Evolutionary conservation across 2,113 vertebrate genomes (phyloP), one percentile per base, ranked within the genome.

Genomic region (Sterrhoptilus dennistouni): DNA sequence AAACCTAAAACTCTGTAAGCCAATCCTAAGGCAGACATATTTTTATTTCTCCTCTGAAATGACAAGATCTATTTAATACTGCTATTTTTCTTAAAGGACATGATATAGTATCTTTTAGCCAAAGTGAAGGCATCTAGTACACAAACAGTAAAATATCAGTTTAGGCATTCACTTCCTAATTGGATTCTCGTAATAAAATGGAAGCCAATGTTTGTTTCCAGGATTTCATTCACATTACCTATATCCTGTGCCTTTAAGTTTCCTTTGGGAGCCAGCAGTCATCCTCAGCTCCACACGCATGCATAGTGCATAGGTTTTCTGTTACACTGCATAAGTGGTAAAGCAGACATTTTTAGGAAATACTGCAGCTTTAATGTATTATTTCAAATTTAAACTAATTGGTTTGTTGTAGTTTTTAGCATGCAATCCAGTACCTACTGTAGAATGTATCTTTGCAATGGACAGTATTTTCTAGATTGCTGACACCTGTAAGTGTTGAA

Each of bases 21-120:
- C 70, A 83, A 66, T 92, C 56, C 63, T 52, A 90, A 85, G 88
- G 52, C 87, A 88, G 81, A 85, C 27, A 45, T 83, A 68, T 68
- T 96, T 80, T 87, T 89, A 89, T 87, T 94, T 90, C 38, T 96
- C 49, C 61, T 91, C 42, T 95, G 92, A 89, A 96, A 95, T 93
- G 24, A 79, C 47, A 83, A 96, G 47, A 70, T 92, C 50, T 89
- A 47, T 95, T 61, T 93, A 83, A 87, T 86, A 71, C 84, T 96
- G 83, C 83, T 90, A 21, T 83, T 96, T 97, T 97, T 94, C 77
- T 92, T 83, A 83, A 96, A 93, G 83, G 74, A 87, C 63, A 50
- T 82, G 52, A 31, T 91, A 27, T 76, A 68, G 56, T 79, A 65
- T 87, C 35, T 87, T 95, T 79, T 93, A 92, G 88, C 88, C 79